These are phyloP conservation scores for Urocyon cinereoargenteus DNA, from an alignment of 2,797 vertebrate genomes.

Conservation along the genomic window DNA sequence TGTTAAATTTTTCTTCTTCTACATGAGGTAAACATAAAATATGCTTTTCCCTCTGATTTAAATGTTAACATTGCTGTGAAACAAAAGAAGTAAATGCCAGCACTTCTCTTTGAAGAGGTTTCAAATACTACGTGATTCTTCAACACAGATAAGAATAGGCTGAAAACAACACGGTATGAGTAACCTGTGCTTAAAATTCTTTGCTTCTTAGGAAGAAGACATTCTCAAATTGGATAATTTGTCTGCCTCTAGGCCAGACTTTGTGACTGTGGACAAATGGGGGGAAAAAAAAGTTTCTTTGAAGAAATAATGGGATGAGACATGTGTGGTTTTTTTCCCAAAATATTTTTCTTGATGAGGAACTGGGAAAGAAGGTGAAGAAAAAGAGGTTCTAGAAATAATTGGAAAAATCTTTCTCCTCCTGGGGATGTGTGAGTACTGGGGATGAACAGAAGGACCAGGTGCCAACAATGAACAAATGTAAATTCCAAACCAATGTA, in stretches of 20 bases:
- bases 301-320: not conserved
- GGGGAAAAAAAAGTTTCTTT: not conserved
- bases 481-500: too few relatives aligned
- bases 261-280: not conserved
- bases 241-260: not conserved
- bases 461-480: not conserved
- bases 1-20: not conserved
- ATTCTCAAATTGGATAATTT: not conserved
- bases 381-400: not conserved
- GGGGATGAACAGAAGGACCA: not conserved
- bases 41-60: not conserved
- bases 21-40: not conserved
- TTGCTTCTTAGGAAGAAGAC: not conserved
- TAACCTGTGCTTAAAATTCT: not conserved
- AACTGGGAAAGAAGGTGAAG: not conserved
- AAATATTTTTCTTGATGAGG: not conserved
- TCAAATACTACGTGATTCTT: not conserved
- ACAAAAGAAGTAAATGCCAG: constrained; percentile 34
- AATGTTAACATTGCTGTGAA: constrained; percentile 41
- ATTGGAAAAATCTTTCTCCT: not conserved
- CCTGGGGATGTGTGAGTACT: not conserved
- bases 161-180: not conserved
- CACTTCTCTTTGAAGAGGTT: not conserved
- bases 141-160: not conserved
- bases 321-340: not conserved